Conservation (phyloP, 2,797 vertebrate species). For the Sebastes baramenuke region DNA sequence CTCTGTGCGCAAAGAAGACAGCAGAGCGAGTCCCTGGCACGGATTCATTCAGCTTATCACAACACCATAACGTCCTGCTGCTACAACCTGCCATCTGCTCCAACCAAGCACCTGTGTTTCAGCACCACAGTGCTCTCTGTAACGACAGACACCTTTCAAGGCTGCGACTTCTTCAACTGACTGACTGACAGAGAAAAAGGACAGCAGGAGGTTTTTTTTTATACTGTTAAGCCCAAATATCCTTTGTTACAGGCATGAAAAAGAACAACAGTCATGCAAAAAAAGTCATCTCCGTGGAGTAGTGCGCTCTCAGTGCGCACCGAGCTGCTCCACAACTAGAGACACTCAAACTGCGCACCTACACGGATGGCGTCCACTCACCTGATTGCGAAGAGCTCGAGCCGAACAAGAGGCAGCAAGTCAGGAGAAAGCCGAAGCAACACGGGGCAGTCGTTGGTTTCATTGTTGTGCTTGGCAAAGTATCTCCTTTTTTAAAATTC, state of each 20-base stretch:
- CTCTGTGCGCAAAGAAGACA: conserved; percentile 57
- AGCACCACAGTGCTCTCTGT: background rate
- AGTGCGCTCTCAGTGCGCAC: conserved; percentile 56
- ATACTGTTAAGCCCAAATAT: background rate
- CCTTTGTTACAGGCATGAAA: background rate
- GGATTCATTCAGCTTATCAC: background rate
- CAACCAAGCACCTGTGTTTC: conserved; percentile 32
- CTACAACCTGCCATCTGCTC: conserved; percentile 15
- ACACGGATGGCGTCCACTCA: conserved; percentile 69
- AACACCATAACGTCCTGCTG: background rate
- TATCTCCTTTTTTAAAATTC: conserved; percentile 82
- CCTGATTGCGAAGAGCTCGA: conserved; percentile 83
- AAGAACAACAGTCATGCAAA: background rate
- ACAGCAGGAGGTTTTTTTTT: background rate
- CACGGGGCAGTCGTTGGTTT: conserved; percentile 75
- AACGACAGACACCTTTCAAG: background rate
- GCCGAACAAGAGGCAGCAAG: conserved; percentile 75
- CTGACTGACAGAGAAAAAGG: background rate
- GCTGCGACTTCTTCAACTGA: background rate
- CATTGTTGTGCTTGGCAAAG: conserved; percentile 77
- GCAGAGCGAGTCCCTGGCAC: conserved; percentile 10
- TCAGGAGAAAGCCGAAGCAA: conserved; percentile 80
- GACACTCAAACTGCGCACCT: conserved; percentile 36
- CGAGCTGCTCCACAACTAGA: conserved; percentile 27
- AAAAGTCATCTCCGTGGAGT: conserved; percentile 13